Evolutionary conservation across 2,113 vertebrate species (phyloP).

Genomic region (Malurus cyaneus): DNA sequence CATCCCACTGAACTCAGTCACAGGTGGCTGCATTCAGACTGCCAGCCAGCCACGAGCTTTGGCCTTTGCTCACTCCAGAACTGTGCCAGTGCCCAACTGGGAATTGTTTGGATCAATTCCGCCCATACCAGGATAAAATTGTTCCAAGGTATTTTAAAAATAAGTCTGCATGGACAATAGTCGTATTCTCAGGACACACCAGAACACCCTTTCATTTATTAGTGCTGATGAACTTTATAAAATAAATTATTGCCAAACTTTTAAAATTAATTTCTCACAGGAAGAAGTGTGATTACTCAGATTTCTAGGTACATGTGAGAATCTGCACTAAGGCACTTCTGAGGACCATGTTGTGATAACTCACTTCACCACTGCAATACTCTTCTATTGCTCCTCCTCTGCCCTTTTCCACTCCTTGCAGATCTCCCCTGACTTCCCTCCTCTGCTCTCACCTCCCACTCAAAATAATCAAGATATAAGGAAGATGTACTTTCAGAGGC

Average conservation of each 20-base stretch:
- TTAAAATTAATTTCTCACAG: neutral
- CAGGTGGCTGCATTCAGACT: neutral
- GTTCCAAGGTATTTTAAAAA: neutral
- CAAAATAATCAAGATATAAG: slow-evolving; percentile 44
- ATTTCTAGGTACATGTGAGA: neutral
- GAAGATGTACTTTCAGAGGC: slow-evolving; percentile 17
- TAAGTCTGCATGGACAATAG: neutral
- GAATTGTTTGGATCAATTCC: neutral
- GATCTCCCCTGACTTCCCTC: neutral
- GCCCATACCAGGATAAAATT: neutral
- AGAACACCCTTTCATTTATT: neutral
- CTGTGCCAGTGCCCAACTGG: neutral
- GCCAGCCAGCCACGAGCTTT: neutral
- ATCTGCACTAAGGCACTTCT: neutral
- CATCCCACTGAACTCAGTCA: neutral
- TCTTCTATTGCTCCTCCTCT: neutral
- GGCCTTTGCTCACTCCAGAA: neutral
- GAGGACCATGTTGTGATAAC: neutral
- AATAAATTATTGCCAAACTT: neutral
- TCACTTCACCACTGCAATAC: neutral
- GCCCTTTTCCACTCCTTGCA: neutral
- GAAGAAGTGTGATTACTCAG: neutral
- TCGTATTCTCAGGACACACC: neutral
- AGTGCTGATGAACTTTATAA: neutral
- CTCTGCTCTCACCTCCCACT: neutral